A percentile compares a stretch with the other conserved stretches of the same genome.
These are phyloP conservation scores for Aricia agestis DNA, from an alignment of 1,140 invertebrate genomes.

Conservation along the genomic window DNA sequence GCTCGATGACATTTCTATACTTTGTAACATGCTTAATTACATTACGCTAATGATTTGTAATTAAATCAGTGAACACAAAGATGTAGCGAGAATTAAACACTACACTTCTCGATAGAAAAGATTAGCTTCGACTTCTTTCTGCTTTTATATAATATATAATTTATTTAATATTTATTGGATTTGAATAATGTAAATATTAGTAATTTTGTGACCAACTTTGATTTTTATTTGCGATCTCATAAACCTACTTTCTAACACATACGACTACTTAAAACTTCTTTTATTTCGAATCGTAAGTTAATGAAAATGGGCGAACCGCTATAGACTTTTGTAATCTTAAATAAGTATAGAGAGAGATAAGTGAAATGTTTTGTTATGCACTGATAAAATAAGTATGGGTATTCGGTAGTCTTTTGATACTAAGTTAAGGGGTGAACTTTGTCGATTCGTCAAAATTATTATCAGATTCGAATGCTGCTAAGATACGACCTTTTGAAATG, in stretches of 20 bases:
- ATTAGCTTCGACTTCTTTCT: too few relatives aligned
- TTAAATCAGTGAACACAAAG: not conserved
- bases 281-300: not conserved
- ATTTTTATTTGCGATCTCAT: not conserved
- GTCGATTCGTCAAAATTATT: constrained; percentile 11
- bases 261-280: not conserved
- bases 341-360: constrained; percentile 10
- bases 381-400: constrained; percentile 12
- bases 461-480: too few relatives aligned
- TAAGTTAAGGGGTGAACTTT: constrained; percentile 14
- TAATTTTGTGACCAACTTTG: too few relatives aligned
- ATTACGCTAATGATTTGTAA: not conserved
- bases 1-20: not conserved
- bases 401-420: constrained; percentile 13
- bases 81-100: not conserved
- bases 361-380: constrained; percentile 14
- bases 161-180: too few relatives aligned
- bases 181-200: too few relatives aligned
- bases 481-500: constrained; percentile 19
- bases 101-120: too few relatives aligned
- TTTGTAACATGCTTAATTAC: not conserved
- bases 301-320: constrained; percentile 12
- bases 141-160: too few relatives aligned
- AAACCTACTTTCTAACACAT: too few relatives aligned
- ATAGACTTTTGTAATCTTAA: constrained; percentile 6